Conservation (phyloP, 1,140 invertebrate genomes). For the Drosophila sucinea region DNA sequence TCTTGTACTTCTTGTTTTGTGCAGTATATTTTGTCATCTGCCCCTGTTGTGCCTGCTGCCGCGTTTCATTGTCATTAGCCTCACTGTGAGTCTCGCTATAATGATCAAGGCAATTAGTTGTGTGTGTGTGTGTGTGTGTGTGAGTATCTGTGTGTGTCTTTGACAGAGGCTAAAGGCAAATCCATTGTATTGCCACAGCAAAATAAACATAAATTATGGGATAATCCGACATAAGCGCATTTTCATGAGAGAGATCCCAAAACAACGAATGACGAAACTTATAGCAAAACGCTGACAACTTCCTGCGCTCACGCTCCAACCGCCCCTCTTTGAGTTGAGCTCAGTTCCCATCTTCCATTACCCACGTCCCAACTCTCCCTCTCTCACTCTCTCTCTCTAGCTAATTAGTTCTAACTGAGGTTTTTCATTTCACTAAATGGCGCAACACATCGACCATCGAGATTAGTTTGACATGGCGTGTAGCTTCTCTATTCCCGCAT, state of each 20-base stretch:
- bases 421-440: constrained; percentile 39
- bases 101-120: constrained; percentile 77
- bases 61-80: constrained; percentile 66
- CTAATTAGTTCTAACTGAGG: constrained; percentile 43
- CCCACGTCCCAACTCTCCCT: background rate
- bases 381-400: background rate
- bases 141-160: constrained; percentile 4
- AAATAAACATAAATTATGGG: constrained; percentile 76
- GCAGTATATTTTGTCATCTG: constrained; percentile 65
- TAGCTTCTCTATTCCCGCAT: constrained; percentile 4
- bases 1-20: constrained; percentile 34
- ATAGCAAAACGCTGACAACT: constrained; percentile 52
- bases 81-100: constrained; percentile 47
- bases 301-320: constrained; percentile 27
- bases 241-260: constrained; percentile 63
- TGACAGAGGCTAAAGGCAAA: constrained; percentile 43
- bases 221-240: constrained; percentile 81
- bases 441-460: constrained; percentile 28
- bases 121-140: constrained; percentile 21
- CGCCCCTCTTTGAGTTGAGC: background rate
- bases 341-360: background rate
- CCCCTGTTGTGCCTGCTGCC: constrained; percentile 45
- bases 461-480: constrained; percentile 13
- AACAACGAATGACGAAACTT: constrained; percentile 21
- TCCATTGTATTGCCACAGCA: constrained; percentile 57